Evolutionary conservation across 2,888 invertebrate species (phyloP).

Genomic region (Diachrysia chrysitis): DNA sequence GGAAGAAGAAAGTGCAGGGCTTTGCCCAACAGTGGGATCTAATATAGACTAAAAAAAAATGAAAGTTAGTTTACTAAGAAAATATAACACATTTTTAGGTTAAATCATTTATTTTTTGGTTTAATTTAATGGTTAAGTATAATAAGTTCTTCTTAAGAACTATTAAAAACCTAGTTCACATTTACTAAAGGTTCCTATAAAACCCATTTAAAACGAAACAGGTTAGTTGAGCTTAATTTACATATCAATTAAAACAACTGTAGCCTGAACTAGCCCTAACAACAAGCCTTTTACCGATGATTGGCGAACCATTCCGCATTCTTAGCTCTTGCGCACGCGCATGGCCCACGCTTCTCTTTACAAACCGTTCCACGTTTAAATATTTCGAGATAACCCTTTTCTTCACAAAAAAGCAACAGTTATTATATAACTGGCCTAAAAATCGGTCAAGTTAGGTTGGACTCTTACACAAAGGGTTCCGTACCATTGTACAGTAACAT

Average conservation of each 20-base stretch:
- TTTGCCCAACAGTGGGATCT: no score
- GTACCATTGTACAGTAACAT: background rate
- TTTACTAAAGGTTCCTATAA: background rate
- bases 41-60: no score
- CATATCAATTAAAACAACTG: slow-evolving; percentile 59
- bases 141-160: background rate
- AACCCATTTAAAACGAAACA: slow-evolving; percentile 33
- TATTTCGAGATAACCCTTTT: slow-evolving; percentile 40
- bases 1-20: no score
- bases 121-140: no score
- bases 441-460: background rate
- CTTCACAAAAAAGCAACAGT: background rate
- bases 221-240: slow-evolving; percentile 49
- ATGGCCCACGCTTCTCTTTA: slow-evolving; percentile 58
- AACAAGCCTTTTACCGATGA: slow-evolving; percentile 71
- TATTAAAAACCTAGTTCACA: background rate
- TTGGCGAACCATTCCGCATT: slow-evolving; percentile 80
- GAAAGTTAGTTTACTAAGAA: no score
- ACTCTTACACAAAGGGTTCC: background rate
- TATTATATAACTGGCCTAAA: background rate
- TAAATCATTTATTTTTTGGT: no score
- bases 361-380: slow-evolving; percentile 30
- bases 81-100: no score
- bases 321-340: slow-evolving; percentile 55
- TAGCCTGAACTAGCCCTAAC: slow-evolving; percentile 56